phyloP scores from a whole-genome alignment of 1,140 invertebrate genomes.

The Drosophila hydei region DNA sequence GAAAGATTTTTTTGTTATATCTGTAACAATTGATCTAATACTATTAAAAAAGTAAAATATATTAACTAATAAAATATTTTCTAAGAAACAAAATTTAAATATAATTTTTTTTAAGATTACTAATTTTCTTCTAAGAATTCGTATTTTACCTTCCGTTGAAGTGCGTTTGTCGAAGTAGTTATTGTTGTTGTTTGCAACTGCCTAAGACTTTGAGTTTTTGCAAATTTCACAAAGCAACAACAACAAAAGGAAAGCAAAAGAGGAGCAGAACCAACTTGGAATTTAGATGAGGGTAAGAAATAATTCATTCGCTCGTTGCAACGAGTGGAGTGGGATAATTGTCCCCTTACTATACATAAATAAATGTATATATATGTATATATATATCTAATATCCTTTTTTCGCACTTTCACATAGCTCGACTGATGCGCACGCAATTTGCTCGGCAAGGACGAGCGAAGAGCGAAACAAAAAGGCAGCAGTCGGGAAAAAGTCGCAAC shows the following conservation, averaged over 20 bases:
- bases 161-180: background rate
- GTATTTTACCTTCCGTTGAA: background rate
- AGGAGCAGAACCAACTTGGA: constrained; percentile 34
- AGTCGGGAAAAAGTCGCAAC: constrained; percentile 43
- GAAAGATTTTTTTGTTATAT: too few relatives aligned
- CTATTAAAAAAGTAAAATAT: too few relatives aligned
- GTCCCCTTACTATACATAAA: constrained; percentile 3
- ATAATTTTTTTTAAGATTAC: too few relatives aligned
- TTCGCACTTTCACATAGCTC: constrained; percentile 55
- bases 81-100: too few relatives aligned
- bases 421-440: constrained; percentile 70
- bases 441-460: constrained; percentile 53
- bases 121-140: background rate
- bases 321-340: background rate
- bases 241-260: background rate
- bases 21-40: too few relatives aligned
- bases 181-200: constrained; percentile 32
- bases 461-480: constrained; percentile 36
- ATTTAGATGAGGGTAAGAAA: constrained; percentile 71
- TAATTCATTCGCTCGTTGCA: constrained; percentile 75
- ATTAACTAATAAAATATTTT: too few relatives aligned
- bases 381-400: constrained; percentile 74
- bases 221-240: constrained; percentile 42
- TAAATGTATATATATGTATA: constrained; percentile 20
- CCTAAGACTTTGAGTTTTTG: constrained; percentile 42